A percentile compares a stretch with the other conserved stretches of the same genome.
Conservation (phyloP, 2,888 invertebrate genomes). For the Cephus pulcher region DNA sequence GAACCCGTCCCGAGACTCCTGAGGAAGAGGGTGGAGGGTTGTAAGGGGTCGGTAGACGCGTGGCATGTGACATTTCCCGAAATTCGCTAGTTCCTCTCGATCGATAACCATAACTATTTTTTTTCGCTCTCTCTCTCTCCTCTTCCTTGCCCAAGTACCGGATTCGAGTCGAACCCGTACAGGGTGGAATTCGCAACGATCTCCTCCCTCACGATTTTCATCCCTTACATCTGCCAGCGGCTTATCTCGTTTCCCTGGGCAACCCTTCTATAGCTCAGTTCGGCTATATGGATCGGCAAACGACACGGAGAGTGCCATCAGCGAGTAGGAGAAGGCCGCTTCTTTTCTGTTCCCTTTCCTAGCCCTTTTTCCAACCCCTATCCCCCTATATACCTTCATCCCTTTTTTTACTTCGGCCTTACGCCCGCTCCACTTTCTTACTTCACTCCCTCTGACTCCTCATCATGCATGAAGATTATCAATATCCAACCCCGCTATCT, state of each 20-base stretch:
- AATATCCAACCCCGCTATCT: conserved; percentile 45
- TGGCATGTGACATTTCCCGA: not conserved
- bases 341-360: conserved; percentile 17
- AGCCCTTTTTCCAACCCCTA: conserved; percentile 4
- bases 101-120: not conserved
- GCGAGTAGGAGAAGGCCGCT: conserved; percentile 14
- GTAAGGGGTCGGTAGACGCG: not conserved
- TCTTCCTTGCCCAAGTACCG: not conserved
- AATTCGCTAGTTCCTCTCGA: not conserved
- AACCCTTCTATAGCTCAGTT: conserved; percentile 22
- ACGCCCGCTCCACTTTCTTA: not conserved
- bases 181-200: not conserved
- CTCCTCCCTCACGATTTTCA: conserved; percentile 18
- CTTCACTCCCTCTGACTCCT: not conserved
- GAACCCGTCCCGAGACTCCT: not conserved
- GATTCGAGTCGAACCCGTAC: not conserved
- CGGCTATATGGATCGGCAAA: conserved; percentile 30
- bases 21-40: conserved; percentile 22
- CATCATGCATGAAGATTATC: conserved; percentile 47
- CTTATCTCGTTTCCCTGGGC: conserved; percentile 19
- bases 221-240: conserved; percentile 15
- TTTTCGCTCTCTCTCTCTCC: not conserved
- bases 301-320: conserved; percentile 19
- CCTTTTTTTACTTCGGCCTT: not conserved
- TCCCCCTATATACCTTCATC: not conserved